Percentiles rank a stretch among this genome's conserved stretches.
Conservation (phyloP, 1,140 invertebrate species). For the Glossosoma conforme region DNA sequence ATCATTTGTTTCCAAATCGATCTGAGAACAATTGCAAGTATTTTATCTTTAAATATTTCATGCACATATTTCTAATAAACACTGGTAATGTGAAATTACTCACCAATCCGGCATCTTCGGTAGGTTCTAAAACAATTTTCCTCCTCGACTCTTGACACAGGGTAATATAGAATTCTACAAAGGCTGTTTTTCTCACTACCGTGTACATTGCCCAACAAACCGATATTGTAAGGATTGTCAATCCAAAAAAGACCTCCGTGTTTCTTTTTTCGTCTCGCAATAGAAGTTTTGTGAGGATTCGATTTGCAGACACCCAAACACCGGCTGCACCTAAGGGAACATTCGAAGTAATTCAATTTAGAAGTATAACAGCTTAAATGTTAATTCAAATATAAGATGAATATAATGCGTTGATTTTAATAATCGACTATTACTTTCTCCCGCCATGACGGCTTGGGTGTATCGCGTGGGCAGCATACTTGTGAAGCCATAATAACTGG, state of each 20-base stretch:
- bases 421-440: slow-evolving; percentile 67
- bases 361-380: not conserved
- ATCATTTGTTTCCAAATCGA: slow-evolving; percentile 53
- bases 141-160: slow-evolving; percentile 67
- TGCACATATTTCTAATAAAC: not conserved
- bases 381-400: too few species aligned
- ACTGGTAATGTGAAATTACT: slow-evolving; percentile 32
- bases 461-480: slow-evolving; percentile 85
- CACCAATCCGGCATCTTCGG: slow-evolving; percentile 75
- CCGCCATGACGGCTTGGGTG: slow-evolving; percentile 90
- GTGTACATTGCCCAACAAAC: slow-evolving; percentile 73
- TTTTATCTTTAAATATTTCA: not conserved
- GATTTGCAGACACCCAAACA: slow-evolving; percentile 75
- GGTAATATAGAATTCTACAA: slow-evolving; percentile 78
- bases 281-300: slow-evolving; percentile 76
- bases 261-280: slow-evolving; percentile 68
- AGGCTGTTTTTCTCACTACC: slow-evolving; percentile 69
- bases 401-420: too few species aligned
- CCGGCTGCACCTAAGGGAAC: slow-evolving; percentile 69
- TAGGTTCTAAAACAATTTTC: slow-evolving; percentile 68
- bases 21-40: slow-evolving; percentile 40
- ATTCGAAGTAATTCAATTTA: not conserved
- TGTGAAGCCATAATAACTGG: slow-evolving; percentile 90
- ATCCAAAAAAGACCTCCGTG: slow-evolving; percentile 79
- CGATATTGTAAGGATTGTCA: slow-evolving; percentile 69